Percentiles rank a stretch among this genome's conserved stretches.
Evolutionary conservation across 2,113 vertebrate genomes (phyloP).

Genomic region (Rostratula benghalensis): DNA sequence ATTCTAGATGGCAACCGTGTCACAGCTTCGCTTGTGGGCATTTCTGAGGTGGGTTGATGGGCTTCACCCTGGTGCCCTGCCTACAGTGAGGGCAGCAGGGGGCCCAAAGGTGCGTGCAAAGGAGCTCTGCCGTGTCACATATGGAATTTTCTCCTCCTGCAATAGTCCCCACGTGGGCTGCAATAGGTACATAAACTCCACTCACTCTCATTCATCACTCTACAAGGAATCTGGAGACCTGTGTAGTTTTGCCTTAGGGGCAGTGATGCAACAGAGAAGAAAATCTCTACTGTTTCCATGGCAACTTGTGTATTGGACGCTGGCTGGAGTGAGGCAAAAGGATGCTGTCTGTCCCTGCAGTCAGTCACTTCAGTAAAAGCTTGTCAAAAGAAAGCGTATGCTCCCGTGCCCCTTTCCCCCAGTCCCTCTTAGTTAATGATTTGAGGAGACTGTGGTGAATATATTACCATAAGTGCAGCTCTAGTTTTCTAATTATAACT

Average conservation of each 20-base stretch:
- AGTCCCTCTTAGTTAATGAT: background rate
- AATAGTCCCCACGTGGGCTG: accelerated
- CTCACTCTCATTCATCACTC: background rate
- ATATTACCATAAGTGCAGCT: background rate
- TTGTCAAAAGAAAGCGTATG: background rate
- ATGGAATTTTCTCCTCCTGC: background rate
- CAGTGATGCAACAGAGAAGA: conserved; percentile 15
- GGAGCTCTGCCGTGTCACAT: accelerated
- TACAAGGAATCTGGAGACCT: background rate
- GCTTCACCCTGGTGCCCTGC: background rate
- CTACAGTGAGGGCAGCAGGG: accelerated
- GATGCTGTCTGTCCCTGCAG: background rate
- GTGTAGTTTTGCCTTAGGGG: background rate
- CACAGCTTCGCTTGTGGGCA: background rate
- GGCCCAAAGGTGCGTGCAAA: accelerated
- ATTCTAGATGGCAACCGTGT: background rate
- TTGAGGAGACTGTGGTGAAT: background rate
- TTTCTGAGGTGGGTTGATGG: background rate
- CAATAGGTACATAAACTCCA: accelerated
- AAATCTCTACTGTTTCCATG: conserved; percentile 29
- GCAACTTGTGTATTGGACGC: conserved; percentile 24
- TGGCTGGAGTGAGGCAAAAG: conserved; percentile 7
- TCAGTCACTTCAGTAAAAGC: background rate
- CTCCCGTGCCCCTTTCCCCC: background rate
- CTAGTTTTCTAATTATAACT: background rate